These are phyloP conservation scores for Mesoclemmys tuberculata DNA, from an alignment of 2,113 vertebrate species.

Conservation along the genomic window DNA sequence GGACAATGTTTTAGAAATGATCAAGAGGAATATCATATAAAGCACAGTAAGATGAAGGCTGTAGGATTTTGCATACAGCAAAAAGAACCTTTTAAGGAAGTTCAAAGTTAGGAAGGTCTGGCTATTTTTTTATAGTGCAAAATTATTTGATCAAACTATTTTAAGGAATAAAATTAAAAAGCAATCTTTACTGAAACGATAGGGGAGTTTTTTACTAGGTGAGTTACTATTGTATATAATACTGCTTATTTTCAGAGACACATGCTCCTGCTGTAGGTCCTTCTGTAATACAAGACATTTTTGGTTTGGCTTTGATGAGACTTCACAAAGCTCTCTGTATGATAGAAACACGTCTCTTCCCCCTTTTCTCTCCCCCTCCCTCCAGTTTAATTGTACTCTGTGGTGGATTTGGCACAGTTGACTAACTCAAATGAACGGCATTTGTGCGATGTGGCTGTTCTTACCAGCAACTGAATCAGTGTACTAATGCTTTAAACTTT, in stretches of 20 bases:
- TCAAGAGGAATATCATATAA: background rate
- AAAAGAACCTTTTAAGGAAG: conserved; percentile 27
- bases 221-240: conserved; percentile 63
- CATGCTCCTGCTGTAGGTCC: conserved; percentile 59
- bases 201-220: conserved; percentile 60
- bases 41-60: background rate
- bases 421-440: conserved; percentile 51
- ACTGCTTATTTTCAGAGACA: background rate
- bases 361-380: background rate
- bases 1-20: accelerated
- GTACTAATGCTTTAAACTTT: background rate
- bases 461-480: background rate
- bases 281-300: conserved; percentile 27
- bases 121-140: conserved; percentile 64
- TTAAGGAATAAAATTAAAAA: conserved; percentile 47
- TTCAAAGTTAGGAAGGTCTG: conserved; percentile 22
- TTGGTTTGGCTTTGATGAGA: conserved; percentile 62
- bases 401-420: conserved; percentile 38
- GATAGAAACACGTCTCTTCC: conserved; percentile 55
- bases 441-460: conserved; percentile 11
- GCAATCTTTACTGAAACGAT: conserved; percentile 71
- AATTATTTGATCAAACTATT: conserved; percentile 71
- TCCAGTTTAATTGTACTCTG: conserved; percentile 43
- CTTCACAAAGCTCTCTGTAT: conserved; percentile 43
- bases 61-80: conserved; percentile 17